Evolutionary conservation across 2,797 vertebrate genomes (phyloP), one percentile per base, ranked within the genome.

Genomic region (Rousettus madagascariensis): DNA sequence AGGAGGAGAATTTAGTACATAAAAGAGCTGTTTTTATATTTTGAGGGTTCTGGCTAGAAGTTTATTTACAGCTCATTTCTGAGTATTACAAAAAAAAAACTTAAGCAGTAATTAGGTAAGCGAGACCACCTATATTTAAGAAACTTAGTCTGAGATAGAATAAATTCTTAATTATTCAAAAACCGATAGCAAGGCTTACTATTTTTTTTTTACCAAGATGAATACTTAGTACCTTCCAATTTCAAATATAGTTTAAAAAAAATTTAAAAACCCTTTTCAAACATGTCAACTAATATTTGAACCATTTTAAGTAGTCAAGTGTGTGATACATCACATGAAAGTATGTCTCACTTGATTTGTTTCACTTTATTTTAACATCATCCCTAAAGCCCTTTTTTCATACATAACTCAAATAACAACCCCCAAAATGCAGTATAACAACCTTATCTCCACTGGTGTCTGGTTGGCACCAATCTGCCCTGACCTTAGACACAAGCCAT

Each of bases 401-500:
- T 96, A 96, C 96, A 86, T 95, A 97, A 98, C 96, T 97, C 98
- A 98, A 97, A 97, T 94, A 96, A 94, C 98, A 98, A 97, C 96
- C 95, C 92, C 98, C 97, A 97, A 98, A 98, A 97, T 49, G 95
- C 95, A 94, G 82, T 94, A 82, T 95, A 98, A 97, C 98, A 98
- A 98, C 98, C 98, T 98, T 98, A 96, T 98, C 98, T 91, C 89
- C 93, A 94, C 97, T 96, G 97, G 97, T 97, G 98, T 98, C 98
- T 98, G 95, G 98, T 98, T 98, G 98, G 98, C 98, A 99, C 97
- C 98, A 97, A 98, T 97, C 98, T 98, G 97, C 98, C 98, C 98
- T 98, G 98, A 98, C 98, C 99, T 98, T 98, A 98, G 98, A 98
- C 98, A 98, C 97, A 93, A 98, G 98, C 98, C 98, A 99, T 99